Evolutionary conservation across 1,140 invertebrate species (phyloP), one percentile per base, ranked within the genome.

Genomic region (Campoletis sonorensis): DNA sequence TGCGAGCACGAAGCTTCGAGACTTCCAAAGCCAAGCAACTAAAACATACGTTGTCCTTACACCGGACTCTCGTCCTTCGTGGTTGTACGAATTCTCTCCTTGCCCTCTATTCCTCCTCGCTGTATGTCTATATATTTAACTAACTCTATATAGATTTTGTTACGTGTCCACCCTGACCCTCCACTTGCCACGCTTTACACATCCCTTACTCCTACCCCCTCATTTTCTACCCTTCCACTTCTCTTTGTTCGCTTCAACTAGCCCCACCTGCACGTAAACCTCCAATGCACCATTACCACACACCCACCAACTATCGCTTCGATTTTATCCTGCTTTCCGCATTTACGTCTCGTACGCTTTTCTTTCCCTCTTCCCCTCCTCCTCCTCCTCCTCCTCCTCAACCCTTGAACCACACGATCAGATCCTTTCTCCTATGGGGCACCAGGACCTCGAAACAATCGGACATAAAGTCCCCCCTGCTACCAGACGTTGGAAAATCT

Each of bases 321-420:
- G 72, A 75, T 75, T 75, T 49, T 75, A 45, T 21, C 72, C n/a
- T n/a, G n/a, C 72, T 75, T 54, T 75, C 72, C 72, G 72, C 45
- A 75, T 75, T 23, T 54, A 54, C 49, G 45, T 75, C 72, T 75
- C 72, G 72, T 75, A 72, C 70, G 40, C 18, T 49, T 49, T 54
- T 23, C 33, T 23, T 40, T 45, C 7, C 70, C 70, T 37, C 30
- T n/a, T n/a, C n/a, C n/a, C n/a, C n/a, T n/a, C n/a, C n/a, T n/a
- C n/a, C 27, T 3, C 30, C 1, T 16, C 1, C 21, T 4, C 45
- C 71, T 21, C 71, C n/a, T 23, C 37, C 16, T 21, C 67, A 13
- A 3, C n/a, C 4, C n/a, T 4, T 5, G 61, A 4, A 64, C 3
- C 67, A 26, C 72, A 23, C 72, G 51, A 3, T 30, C 45, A 18